phyloP scores from a whole-genome alignment of 2,113 vertebrate genomes.

The Syngnathus typhle region DNA sequence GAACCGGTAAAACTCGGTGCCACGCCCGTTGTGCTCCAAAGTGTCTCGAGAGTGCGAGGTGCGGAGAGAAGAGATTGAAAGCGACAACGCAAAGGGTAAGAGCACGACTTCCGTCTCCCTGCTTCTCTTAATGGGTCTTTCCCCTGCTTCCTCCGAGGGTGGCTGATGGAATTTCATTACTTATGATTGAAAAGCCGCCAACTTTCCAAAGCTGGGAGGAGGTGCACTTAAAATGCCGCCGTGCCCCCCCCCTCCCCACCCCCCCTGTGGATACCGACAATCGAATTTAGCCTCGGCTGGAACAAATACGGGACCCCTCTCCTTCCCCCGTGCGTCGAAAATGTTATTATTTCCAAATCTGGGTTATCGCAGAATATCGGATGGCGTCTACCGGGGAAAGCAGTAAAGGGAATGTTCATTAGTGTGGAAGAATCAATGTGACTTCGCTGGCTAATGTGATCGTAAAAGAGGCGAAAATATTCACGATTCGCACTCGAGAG shows the following conservation, averaged over 20 bases:
- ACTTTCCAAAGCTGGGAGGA: slow-evolving; percentile 56
- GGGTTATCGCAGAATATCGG: slow-evolving; percentile 62
- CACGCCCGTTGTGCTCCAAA: slow-evolving; percentile 28
- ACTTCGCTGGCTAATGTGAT: slow-evolving; percentile 51
- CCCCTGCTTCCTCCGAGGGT: slow-evolving; percentile 29
- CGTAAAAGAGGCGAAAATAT: slow-evolving; percentile 26
- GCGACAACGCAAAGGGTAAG: slow-evolving; percentile 56
- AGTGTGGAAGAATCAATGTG: slow-evolving; percentile 48
- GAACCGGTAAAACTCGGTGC: slow-evolving; percentile 53
- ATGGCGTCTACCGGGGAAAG: slow-evolving; percentile 47
- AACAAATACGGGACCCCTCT: slow-evolving; percentile 54
- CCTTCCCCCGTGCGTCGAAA: slow-evolving; percentile 29
- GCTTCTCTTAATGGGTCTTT: slow-evolving; percentile 38
- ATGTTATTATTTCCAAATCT: slow-evolving; percentile 61
- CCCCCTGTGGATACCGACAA: slow-evolving; percentile 50
- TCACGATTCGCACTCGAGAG: slow-evolving; percentile 27
- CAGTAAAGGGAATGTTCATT: slow-evolving; percentile 47
- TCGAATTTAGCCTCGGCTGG: slow-evolving; percentile 61
- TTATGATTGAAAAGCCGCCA: slow-evolving; percentile 57
- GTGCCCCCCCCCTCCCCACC: slow-evolving; percentile 22
- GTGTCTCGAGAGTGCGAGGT: background rate
- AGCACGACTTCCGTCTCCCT: slow-evolving; percentile 33
- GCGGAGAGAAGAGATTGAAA: slow-evolving; percentile 21
- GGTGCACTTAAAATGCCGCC: slow-evolving; percentile 57
- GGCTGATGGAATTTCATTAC: slow-evolving; percentile 62